A percentile compares a stretch with the other conserved stretches of the same genome.
Conservation (phyloP, 2,113 vertebrate species). For the Bombycilla garrulus region DNA sequence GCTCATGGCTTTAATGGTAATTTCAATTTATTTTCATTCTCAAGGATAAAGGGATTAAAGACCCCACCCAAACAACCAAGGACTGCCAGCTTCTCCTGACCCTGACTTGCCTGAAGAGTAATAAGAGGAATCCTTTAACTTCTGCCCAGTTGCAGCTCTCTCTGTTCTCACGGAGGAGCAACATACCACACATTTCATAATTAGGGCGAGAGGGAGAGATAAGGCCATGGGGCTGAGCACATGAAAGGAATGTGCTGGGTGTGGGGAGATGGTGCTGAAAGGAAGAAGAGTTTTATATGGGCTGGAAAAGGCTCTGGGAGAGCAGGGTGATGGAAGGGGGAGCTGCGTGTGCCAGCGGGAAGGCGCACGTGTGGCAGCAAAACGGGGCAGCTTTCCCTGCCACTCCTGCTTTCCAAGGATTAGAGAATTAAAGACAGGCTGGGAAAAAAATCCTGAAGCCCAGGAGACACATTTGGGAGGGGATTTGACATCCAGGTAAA, state of each 20-base stretch:
- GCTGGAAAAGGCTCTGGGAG: background rate
- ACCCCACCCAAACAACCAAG: background rate
- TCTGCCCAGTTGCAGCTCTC: background rate
- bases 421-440: background rate
- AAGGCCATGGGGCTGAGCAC: slow-evolving; percentile 1
- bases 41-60: background rate
- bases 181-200: slow-evolving; percentile 60
- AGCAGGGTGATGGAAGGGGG: background rate
- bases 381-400: background rate
- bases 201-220: background rate
- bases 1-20: background rate
- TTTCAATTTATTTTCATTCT: background rate
- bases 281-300: background rate
- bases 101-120: background rate
- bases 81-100: background rate
- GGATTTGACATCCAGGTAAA: background rate
- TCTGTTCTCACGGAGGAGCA: background rate
- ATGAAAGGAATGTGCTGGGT: slow-evolving; percentile 41
- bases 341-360: background rate
- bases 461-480: background rate
- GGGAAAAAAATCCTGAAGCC: background rate
- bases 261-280: slow-evolving; percentile 51
- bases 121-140: background rate
- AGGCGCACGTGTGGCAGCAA: accelerated
- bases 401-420: background rate